Evolutionary conservation across 2,113 vertebrate genomes (phyloP), one percentile per base, ranked within the genome.

Genomic region (Vulpes vulpes): DNA sequence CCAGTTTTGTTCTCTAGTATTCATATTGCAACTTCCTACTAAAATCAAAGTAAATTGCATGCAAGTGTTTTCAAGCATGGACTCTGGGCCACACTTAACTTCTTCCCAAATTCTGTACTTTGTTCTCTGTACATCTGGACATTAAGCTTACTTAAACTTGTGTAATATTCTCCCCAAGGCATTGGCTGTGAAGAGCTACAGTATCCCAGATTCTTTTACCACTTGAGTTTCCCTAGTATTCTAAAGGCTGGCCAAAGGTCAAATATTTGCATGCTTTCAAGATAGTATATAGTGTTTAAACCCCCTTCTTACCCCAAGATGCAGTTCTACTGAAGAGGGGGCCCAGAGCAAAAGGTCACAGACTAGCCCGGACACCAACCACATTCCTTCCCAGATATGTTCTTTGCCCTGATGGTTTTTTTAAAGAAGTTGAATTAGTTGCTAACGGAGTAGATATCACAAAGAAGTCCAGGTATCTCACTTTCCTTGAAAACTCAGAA

Each of bases 1-100:
- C 67, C 80, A 19, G n/a, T 89, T 96, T 95, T 97, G 27, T 96
- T 95, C 85, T 92, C 10, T 17, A 23, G 49, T 86, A 60, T 95
- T 96, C 27, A 91, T 73, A 55, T 76, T 76, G 74, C 74, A 96
- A 55, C 89, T 89, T 92, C 43, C 73, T 95, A 83, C 20, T 69
- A 57, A 69, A 97, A 92, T 83, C 73, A 96, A 94, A 97, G 60
- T 89, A 91, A 96, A 97, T 96, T 69, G 49, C 4, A 35, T 74
- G 49, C 78, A 79, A 76, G 79, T 76, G 62, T 95, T 95, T 96
- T 60, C 81, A 92, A 32, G 93, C 65, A 49, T 64, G 93, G n/a
- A 93, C 22, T 89, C 71, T 86, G 49, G 55, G 65, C 78, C 85
- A 96, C 62, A 89, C 20, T 55, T 97, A 49, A 89, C 59, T 94